Evolutionary conservation across 2,888 invertebrate species (phyloP).

Genomic region (Actias luna): DNA sequence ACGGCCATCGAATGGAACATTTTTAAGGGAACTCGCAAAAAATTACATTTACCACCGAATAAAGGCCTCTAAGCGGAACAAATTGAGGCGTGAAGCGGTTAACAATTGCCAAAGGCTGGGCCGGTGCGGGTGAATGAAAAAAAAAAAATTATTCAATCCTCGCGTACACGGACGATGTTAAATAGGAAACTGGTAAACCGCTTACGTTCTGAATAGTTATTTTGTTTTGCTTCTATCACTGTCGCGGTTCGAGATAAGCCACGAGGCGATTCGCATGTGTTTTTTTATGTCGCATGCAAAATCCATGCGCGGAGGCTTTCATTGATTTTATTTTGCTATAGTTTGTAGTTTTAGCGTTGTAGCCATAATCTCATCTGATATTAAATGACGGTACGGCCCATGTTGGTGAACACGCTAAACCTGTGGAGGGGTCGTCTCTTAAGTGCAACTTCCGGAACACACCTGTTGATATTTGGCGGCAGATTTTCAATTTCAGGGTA

Average conservation of each 20-base stretch:
- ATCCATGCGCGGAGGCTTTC: too few relatives aligned
- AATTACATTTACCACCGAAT: slow-evolving; percentile 4
- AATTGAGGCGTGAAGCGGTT: slow-evolving; percentile 18
- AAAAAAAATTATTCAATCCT: slow-evolving; percentile 48
- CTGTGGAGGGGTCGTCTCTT: too few relatives aligned
- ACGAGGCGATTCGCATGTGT: neutral
- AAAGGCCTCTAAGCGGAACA: slow-evolving; percentile 17
- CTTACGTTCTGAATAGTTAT: slow-evolving; percentile 46
- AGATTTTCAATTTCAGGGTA: too few relatives aligned
- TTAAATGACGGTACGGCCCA: too few relatives aligned
- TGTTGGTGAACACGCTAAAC: too few relatives aligned
- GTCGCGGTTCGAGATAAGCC: neutral
- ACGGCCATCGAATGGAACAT: slow-evolving; percentile 12
- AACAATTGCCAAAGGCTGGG: slow-evolving; percentile 13
- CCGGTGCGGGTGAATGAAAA: slow-evolving; percentile 25
- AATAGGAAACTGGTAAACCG: slow-evolving; percentile 58
- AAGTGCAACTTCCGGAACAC: too few relatives aligned
- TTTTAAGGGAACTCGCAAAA: slow-evolving; percentile 13
- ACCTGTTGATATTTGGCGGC: too few relatives aligned
- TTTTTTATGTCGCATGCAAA: neutral
- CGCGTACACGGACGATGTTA: slow-evolving; percentile 39
- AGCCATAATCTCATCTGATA: too few relatives aligned
- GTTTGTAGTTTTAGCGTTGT: too few relatives aligned
- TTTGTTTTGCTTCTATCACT: slow-evolving; percentile 42
- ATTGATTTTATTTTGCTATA: too few relatives aligned